Evolutionary conservation across 2,797 vertebrate species (phyloP).

Genomic region (Lagodon rhomboides): DNA sequence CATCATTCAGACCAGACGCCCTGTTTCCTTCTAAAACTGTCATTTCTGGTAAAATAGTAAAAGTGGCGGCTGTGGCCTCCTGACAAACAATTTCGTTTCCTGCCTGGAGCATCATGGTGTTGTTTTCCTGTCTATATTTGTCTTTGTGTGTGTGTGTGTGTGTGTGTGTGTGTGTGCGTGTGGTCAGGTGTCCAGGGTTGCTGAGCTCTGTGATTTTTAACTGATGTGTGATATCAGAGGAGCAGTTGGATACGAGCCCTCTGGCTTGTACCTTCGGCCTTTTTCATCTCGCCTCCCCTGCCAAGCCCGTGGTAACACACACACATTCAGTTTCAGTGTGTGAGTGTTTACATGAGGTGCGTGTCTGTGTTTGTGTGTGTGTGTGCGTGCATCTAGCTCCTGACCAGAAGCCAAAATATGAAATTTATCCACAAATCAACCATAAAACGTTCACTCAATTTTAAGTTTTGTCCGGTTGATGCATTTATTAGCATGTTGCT

Average conservation of each 20-base stretch:
- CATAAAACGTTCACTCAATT: not conserved
- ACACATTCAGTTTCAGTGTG: conserved; percentile 31
- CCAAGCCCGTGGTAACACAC: conserved; percentile 36
- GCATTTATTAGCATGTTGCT: not conserved
- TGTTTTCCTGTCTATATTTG: conserved; percentile 60
- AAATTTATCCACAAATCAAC: not conserved
- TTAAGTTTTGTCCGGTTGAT: not conserved
- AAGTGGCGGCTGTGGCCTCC: conserved; percentile 6
- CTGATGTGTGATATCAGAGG: conserved; percentile 68
- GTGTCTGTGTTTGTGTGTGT: conserved; percentile 10
- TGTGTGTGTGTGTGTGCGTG: conserved; percentile 26
- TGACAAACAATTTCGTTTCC: conserved; percentile 42
- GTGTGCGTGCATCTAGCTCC: not conserved
- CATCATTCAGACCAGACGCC: conserved; percentile 1
- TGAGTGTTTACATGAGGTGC: conserved; percentile 26
- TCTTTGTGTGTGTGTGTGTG: conserved; percentile 36
- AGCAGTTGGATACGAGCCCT: conserved; percentile 52
- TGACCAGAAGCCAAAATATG: not conserved
- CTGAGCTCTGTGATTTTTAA: conserved; percentile 67
- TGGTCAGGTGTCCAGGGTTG: conserved; percentile 57
- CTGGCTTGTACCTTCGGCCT: conserved; percentile 31
- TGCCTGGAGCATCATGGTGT: conserved; percentile 34
- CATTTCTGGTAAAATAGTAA: conserved; percentile 7
- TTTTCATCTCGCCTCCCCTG: conserved; percentile 34
- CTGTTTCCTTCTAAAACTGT: not conserved